Base-by-base conservation (phyloP, 2,888 invertebrate genomes). In the Athalia cordata region DNA sequence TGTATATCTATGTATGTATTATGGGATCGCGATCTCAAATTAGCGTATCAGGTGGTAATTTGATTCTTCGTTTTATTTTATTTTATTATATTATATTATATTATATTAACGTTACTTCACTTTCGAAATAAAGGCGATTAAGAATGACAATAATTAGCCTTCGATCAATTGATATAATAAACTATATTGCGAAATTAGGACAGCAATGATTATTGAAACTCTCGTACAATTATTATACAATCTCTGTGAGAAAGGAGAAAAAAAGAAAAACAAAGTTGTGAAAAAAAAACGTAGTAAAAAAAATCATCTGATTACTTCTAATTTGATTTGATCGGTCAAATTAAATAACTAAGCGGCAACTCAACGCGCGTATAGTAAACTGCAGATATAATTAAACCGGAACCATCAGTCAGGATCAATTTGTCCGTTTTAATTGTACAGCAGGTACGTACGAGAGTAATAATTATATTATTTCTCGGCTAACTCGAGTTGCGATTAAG, bases 401-500 rank as follows among this genome's bases (percentile, higher is more conserved):
- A 47, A 59, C 29, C 59, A 72, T 59, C 72, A 72, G 59, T 72
- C 72, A 59, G 5, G 72, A 72, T 72, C 72, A 59, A 72, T 72
- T 72, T 72, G 72, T 72, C 72, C 45, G 72, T 59, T 72, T 72
- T 47, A 29, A 59, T 72, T 72, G 59, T n/a, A 5, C 47, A 59
- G 11, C 43, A 0, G 6, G 43, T 45, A n/a, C 47, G 6, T 9
- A 6, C 45, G 59, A 50, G 11, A 8, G 43, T 50, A 0, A 11
- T 55, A 50, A 15, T 52, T 43, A 13, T 13, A 6, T 47, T 72
- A n/a, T 11, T 55, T 55, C 11, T n/a, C 55, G 55, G 5, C 55
- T 55, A 55, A 55, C 55, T 55, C 82, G 83, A 82, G 83, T 80
- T 84, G 84, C 81, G 83, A 86, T 86, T 84, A 86, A 78, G 79